These are phyloP conservation scores for Eristalis intricaria DNA, from an alignment of 2,888 invertebrate species.

Conservation along the genomic window DNA sequence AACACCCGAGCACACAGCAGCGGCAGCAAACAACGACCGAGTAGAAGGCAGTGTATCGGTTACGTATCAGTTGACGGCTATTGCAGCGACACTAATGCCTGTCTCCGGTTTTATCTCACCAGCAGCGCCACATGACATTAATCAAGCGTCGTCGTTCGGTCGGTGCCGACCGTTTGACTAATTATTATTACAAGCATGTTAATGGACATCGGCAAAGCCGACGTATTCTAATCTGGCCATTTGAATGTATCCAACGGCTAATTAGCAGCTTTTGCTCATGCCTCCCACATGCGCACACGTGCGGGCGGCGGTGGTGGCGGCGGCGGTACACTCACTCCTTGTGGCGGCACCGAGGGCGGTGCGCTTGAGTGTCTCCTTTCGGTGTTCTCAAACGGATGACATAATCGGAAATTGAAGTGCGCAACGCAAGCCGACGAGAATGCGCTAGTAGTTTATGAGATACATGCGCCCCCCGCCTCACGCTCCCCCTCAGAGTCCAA, in stretches of 20 bases:
- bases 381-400: slow-evolving; percentile 48
- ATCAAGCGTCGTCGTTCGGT: slow-evolving; percentile 51
- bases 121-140: slow-evolving; percentile 32
- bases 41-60: not conserved
- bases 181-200: slow-evolving; percentile 64
- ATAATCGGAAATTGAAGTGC: slow-evolving; percentile 56
- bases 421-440: slow-evolving; percentile 47
- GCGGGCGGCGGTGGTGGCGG: not conserved
- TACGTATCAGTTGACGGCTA: slow-evolving; percentile 48
- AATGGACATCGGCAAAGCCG: slow-evolving; percentile 55
- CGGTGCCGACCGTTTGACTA: slow-evolving; percentile 33
- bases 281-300: not conserved
- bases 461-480: not conserved
- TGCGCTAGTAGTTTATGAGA: slow-evolving; percentile 24
- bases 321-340: slow-evolving; percentile 20
- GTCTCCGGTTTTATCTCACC: slow-evolving; percentile 52
- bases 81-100: slow-evolving; percentile 54
- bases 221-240: slow-evolving; percentile 38
- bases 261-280: slow-evolving; percentile 41
- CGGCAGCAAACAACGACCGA: not conserved
- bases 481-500: slow-evolving; percentile 12
- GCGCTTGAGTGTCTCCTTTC: slow-evolving; percentile 43
- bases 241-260: slow-evolving; percentile 42
- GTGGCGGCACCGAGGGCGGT: slow-evolving; percentile 4
- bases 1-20: not conserved